Evolutionary conservation across 2,797 vertebrate species (phyloP).

Genomic region (Potorous gilbertii): DNA sequence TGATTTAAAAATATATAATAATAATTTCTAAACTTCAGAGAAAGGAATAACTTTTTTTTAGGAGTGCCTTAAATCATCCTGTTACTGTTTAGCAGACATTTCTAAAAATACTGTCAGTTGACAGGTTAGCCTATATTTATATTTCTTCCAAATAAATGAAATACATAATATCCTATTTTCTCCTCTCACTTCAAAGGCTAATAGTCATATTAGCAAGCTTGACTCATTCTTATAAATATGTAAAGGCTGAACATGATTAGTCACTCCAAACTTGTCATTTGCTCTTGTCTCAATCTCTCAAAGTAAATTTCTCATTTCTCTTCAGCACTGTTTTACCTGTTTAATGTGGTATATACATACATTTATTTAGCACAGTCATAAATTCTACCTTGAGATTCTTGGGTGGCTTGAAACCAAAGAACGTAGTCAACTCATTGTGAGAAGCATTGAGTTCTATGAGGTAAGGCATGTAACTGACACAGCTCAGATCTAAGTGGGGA

Average conservation of each 20-base stretch:
- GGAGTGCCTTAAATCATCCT: neutral
- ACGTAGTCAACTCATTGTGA: slow-evolving; percentile 90
- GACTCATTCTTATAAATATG: neutral
- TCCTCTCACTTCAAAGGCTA: neutral
- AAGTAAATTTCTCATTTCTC: neutral
- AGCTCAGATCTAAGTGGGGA: slow-evolving; percentile 90
- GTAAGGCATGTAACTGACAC: slow-evolving; percentile 92
- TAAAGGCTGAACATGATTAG: neutral
- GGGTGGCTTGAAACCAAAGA: slow-evolving; percentile 91
- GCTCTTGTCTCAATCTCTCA: neutral
- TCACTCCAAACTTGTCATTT: neutral
- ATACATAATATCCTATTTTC: neutral
- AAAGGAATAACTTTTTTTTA: neutral
- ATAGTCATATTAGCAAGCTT: neutral
- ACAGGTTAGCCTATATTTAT: neutral
- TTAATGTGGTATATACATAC: neutral
- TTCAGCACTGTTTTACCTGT: neutral
- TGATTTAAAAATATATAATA: slow-evolving; percentile 6
- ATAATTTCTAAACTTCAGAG: neutral
- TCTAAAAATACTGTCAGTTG: neutral
- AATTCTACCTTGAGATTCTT: slow-evolving; percentile 91
- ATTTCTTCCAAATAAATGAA: slow-evolving; percentile 28
- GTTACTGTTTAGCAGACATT: slow-evolving; percentile 27
- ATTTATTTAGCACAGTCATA: neutral
- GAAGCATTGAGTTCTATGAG: slow-evolving; percentile 91